phyloP scores from a whole-genome alignment of 1,140 invertebrate species.

The Bombus breviceps region DNA sequence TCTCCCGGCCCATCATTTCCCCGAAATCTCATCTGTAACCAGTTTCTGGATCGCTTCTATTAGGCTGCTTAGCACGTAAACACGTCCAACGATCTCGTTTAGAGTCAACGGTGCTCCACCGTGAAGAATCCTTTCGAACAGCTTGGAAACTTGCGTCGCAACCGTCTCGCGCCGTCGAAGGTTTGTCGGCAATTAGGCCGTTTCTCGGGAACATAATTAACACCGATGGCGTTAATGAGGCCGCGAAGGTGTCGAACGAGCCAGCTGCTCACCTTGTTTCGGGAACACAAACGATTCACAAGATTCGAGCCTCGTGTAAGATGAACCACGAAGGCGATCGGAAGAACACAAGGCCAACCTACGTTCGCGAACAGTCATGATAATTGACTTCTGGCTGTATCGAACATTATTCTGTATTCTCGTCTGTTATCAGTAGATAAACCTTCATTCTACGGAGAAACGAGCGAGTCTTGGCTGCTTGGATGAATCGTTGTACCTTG shows the following conservation, averaged over 20 bases:
- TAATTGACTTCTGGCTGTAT: slow-evolving; percentile 60
- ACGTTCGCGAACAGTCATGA: slow-evolving; percentile 38
- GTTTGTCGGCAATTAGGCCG: slow-evolving; percentile 79
- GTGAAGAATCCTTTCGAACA: neutral
- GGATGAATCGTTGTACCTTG: slow-evolving; percentile 44
- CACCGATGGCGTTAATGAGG: slow-evolving; percentile 78
- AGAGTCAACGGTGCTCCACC: slow-evolving; percentile 36
- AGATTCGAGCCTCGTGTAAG: neutral
- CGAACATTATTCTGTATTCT: slow-evolving; percentile 54
- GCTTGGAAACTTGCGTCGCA: slow-evolving; percentile 9
- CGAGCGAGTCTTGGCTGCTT: slow-evolving; percentile 26
- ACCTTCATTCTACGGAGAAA: slow-evolving; percentile 63
- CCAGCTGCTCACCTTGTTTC: slow-evolving; percentile 66
- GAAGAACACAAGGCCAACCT: slow-evolving; percentile 8
- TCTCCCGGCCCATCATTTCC: slow-evolving; percentile 58
- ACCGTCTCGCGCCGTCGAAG: slow-evolving; percentile 6
- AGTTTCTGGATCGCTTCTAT: slow-evolving; percentile 74
- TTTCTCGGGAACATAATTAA: slow-evolving; percentile 79
- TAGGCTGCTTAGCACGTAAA: slow-evolving; percentile 79
- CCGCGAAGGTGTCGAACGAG: slow-evolving; percentile 74
- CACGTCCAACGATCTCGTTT: slow-evolving; percentile 74
- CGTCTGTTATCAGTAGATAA: slow-evolving; percentile 45
- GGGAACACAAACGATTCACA: slow-evolving; percentile 38
- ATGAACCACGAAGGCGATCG: neutral
- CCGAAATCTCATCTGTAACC: slow-evolving; percentile 69